A percentile compares a stretch with the other conserved stretches of the same genome.
Evolutionary conservation across 2,888 invertebrate species (phyloP).

Genomic region (Papilio elwesi): DNA sequence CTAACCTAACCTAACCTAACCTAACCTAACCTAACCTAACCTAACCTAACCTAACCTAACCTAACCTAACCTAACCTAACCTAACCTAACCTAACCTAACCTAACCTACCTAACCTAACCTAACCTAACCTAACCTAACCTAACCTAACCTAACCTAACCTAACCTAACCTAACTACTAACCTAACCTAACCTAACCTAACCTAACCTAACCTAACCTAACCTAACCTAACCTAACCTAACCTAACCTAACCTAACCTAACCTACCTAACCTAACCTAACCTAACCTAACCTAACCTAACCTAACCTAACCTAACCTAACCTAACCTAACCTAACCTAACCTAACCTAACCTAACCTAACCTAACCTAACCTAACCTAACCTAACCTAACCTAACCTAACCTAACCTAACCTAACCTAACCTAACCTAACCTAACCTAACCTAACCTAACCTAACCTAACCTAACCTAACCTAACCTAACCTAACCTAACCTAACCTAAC

Average conservation of each 20-base stretch:
- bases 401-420: slow-evolving; percentile 26
- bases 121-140: no score
- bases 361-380: slow-evolving; percentile 24
- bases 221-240: slow-evolving; percentile 40
- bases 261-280: no score
- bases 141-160: no score
- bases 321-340: slow-evolving; percentile 19
- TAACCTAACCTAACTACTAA: no score
- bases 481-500: slow-evolving; percentile 44
- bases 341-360: slow-evolving; percentile 21
- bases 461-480: slow-evolving; percentile 45
- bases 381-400: slow-evolving; percentile 23
- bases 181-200: no score
- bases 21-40: slow-evolving; percentile 39
- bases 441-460: slow-evolving; percentile 35
- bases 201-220: slow-evolving; percentile 39
- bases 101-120: no score
- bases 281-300: slow-evolving; percentile 38
- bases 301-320: slow-evolving; percentile 36
- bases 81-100: slow-evolving; percentile 36
- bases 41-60: slow-evolving; percentile 37
- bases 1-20: slow-evolving; percentile 39
- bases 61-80: slow-evolving; percentile 39
- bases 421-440: slow-evolving; percentile 32
- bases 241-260: slow-evolving; percentile 39